Evolutionary conservation across 2,888 invertebrate species (phyloP).

Genomic region (Choreutis nemorana): DNA sequence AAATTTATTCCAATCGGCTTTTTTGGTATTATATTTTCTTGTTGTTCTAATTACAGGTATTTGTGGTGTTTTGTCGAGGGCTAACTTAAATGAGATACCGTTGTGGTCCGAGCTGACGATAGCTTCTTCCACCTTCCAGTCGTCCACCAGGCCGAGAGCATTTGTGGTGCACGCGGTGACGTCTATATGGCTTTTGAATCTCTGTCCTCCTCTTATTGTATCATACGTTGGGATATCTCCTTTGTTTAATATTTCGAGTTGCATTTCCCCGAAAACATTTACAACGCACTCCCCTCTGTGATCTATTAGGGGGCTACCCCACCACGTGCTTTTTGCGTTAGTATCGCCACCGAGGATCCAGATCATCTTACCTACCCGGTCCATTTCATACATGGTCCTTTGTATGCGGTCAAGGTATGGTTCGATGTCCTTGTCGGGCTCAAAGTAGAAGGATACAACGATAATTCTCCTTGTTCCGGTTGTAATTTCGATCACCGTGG

Average conservation of each 20-base stretch:
- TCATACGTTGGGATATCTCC: slow-evolving; percentile 15
- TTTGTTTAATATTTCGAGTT: slow-evolving; percentile 14
- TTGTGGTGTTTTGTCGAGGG: too few relatives aligned
- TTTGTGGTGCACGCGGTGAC: too few relatives aligned
- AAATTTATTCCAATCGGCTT: too few relatives aligned
- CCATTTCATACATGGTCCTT: not conserved
- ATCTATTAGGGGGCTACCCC: slow-evolving; percentile 7
- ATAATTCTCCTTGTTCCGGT: not conserved
- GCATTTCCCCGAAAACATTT: too few relatives aligned
- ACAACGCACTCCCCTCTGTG: slow-evolving; percentile 12
- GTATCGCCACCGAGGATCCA: not conserved
- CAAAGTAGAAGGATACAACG: slow-evolving; percentile 1
- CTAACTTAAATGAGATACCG: too few relatives aligned
- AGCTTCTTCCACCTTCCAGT: too few relatives aligned
- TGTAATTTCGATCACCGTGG: not conserved
- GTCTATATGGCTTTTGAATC: too few relatives aligned
- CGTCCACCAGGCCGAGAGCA: too few relatives aligned
- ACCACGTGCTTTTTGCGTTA: slow-evolving; percentile 6
- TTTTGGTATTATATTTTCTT: too few relatives aligned
- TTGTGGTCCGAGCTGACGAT: too few relatives aligned
- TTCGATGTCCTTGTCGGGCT: slow-evolving; percentile 1
- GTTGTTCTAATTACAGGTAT: too few relatives aligned
- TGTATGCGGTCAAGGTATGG: slow-evolving; percentile 8
- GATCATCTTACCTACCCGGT: not conserved
- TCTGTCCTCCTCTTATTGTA: too few relatives aligned